phyloP scores from a whole-genome alignment of 1,140 invertebrate species.

The Gyrodactylus bullatarudis region DNA sequence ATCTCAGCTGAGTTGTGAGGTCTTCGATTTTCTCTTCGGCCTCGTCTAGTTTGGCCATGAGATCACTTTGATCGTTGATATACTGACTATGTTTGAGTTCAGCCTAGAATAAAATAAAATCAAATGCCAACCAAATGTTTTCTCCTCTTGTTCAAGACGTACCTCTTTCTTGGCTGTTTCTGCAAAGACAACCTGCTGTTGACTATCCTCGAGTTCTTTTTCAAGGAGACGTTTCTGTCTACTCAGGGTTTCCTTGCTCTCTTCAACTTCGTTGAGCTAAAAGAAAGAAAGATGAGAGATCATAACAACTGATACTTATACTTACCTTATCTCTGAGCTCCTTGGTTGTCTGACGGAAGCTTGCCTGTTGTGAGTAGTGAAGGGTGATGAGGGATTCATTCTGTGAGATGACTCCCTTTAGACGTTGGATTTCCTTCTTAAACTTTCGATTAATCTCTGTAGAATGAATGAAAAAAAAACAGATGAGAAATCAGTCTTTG shows the following conservation, averaged over 20 bases:
- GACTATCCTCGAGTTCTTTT: neutral
- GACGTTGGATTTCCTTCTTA: neutral
- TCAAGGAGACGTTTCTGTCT: neutral
- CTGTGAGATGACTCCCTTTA: neutral
- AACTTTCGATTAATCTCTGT: neutral
- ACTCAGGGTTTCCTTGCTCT: neutral
- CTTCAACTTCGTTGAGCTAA: neutral
- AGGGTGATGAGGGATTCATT: neutral
- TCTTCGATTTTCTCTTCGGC: neutral
- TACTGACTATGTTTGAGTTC: neutral
- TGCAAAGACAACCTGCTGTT: neutral
- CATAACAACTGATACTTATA: neutral
- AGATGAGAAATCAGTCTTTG: neutral
- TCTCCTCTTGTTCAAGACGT: neutral
- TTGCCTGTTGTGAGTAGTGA: neutral
- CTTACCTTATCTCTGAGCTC: neutral
- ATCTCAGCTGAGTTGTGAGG: neutral
- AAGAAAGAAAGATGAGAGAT: neutral
- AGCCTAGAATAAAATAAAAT: neutral
- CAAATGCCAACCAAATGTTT: neutral
- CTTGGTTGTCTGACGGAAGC: neutral
- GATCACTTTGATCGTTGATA: neutral
- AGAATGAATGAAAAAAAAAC: neutral
- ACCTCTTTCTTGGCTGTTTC: neutral
- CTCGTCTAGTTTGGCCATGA: neutral